Evolutionary conservation across 2,797 vertebrate genomes (phyloP).

Genomic region (Eospalax fontanierii): DNA sequence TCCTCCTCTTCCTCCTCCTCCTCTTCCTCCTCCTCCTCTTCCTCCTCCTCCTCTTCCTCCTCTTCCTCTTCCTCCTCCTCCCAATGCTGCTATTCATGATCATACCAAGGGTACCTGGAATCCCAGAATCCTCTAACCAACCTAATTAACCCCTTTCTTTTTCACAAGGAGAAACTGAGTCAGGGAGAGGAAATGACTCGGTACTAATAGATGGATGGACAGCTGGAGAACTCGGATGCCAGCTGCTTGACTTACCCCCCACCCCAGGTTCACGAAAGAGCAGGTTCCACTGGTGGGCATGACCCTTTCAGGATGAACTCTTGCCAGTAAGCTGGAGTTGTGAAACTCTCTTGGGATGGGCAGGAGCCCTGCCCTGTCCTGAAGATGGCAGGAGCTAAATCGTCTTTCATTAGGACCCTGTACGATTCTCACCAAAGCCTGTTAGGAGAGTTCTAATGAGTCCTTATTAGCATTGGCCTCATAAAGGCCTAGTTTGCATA

Average conservation of each 20-base stretch:
- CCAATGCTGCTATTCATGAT: no score
- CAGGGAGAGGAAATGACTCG: background rate
- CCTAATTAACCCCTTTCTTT: background rate
- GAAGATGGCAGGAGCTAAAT: background rate
- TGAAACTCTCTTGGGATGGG: no score
- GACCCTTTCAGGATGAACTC: background rate
- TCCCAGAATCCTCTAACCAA: background rate
- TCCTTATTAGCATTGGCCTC: slow-evolving; percentile 92
- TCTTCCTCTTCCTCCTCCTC: no score
- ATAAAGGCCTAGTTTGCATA: slow-evolving; percentile 93
- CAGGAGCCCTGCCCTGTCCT: background rate
- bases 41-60: no score
- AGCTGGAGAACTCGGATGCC: background rate
- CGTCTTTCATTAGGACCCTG: background rate
- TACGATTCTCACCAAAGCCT: slow-evolving; percentile 88
- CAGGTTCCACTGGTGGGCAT: rapidly evolving
- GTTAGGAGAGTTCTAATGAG: slow-evolving; percentile 94
- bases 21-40: no score
- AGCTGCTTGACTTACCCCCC: background rate
- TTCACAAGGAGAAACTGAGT: slow-evolving; percentile 50
- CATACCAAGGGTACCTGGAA: background rate
- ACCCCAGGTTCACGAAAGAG: background rate
- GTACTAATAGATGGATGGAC: background rate
- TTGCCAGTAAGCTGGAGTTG: background rate
- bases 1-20: no score